Evolutionary conservation across 2,113 vertebrate species (phyloP).

Genomic region (Prietella phreatophila): DNA sequence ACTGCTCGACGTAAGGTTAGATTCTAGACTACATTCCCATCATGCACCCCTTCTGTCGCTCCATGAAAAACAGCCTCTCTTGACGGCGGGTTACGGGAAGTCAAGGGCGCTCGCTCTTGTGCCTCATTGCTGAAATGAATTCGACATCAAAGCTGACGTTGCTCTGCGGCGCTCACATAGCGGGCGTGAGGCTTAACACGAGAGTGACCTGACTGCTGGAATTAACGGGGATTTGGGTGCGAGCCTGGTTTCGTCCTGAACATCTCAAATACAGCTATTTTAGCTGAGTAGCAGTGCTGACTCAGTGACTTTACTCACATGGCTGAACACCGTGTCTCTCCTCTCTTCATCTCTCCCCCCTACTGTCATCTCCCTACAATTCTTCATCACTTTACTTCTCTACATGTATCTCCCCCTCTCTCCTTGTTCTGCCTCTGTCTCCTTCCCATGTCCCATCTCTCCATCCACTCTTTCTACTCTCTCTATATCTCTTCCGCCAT

Average conservation of each 20-base stretch:
- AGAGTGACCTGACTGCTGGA: slow-evolving; percentile 43
- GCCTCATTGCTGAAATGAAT: slow-evolving; percentile 61
- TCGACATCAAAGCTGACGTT: slow-evolving; percentile 61
- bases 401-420: no score
- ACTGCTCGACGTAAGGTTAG: not conserved
- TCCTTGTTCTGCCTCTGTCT: not conserved
- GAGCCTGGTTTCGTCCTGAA: slow-evolving; percentile 14
- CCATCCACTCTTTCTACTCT: not conserved
- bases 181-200: slow-evolving; percentile 39
- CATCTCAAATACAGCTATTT: slow-evolving; percentile 46
- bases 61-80: not conserved
- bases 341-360: not conserved
- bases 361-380: not conserved
- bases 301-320: not conserved
- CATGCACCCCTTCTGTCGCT: not conserved
- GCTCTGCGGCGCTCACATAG: slow-evolving; percentile 20
- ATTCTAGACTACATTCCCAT: not conserved
- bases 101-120: slow-evolving; percentile 60
- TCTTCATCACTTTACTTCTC: not conserved
- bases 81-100: slow-evolving; percentile 39
- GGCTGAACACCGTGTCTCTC: not conserved
- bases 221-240: slow-evolving; percentile 52
- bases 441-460: not conserved
- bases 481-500: not conserved
- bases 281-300: slow-evolving; percentile 26